Evolutionary conservation across 2,888 invertebrate species (phyloP).

Genomic region (Drosophila testacea): DNA sequence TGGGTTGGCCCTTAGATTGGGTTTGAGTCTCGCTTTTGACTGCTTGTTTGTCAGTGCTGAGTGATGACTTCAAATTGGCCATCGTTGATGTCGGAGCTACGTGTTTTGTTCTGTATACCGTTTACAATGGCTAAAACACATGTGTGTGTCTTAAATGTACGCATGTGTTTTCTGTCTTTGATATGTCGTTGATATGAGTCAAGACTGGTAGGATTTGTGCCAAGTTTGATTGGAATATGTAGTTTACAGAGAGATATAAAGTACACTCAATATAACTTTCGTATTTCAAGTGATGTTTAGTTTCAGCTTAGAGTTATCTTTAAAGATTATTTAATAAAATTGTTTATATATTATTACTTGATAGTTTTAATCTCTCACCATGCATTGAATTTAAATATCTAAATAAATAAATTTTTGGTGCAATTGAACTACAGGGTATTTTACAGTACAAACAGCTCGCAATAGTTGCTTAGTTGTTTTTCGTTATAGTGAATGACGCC

Average conservation of each 20-base stretch:
- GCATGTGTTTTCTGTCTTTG: slow-evolving; percentile 22
- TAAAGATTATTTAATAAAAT: neutral
- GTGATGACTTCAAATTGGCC: slow-evolving; percentile 80
- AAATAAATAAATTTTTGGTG: too few species aligned
- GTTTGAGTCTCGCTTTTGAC: slow-evolving; percentile 40
- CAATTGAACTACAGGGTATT: slow-evolving; percentile 19
- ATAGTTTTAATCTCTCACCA: neutral
- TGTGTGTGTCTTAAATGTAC: slow-evolving; percentile 47
- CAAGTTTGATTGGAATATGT: neutral
- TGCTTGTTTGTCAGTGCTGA: slow-evolving; percentile 73
- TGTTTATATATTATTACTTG: neutral
- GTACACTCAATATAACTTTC: neutral
- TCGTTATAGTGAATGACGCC: slow-evolving; percentile 38
- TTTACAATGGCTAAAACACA: slow-evolving; percentile 58
- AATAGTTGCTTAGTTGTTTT: slow-evolving; percentile 9
- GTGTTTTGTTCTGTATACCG: slow-evolving; percentile 39
- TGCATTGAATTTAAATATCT: neutral
- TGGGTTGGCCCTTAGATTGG: slow-evolving; percentile 2
- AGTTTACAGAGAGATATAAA: neutral
- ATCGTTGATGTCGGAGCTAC: slow-evolving; percentile 64
- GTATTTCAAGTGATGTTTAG: neutral
- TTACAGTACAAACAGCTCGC: neutral
- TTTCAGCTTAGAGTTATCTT: neutral
- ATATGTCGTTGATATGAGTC: slow-evolving; percentile 5
- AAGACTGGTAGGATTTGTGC: neutral